These are phyloP conservation scores for Suillia variegata DNA, from an alignment of 2,888 invertebrate species.

Conservation along the genomic window DNA sequence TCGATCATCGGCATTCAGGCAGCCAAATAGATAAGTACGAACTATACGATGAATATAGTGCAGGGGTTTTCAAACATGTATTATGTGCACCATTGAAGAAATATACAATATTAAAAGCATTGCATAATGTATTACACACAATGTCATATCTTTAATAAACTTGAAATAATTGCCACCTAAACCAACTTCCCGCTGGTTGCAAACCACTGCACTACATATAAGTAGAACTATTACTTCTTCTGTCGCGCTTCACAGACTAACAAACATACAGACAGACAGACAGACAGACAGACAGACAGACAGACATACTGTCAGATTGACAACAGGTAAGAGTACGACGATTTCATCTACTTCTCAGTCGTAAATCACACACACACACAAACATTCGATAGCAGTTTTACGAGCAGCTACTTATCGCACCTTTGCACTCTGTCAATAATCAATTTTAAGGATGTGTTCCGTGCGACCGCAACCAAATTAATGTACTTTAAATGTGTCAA, in stretches of 20 bases:
- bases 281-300: constrained; percentile 11
- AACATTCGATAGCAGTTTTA: constrained; percentile 17
- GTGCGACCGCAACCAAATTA: constrained; percentile 27
- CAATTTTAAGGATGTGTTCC: constrained; percentile 29
- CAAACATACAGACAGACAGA: constrained; percentile 13
- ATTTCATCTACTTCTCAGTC: not conserved
- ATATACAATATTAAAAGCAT: no score
- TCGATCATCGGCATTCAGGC: constrained; percentile 6
- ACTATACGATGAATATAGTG: no score
- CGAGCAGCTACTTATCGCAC: constrained; percentile 34
- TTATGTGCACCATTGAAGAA: no score
- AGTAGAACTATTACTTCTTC: not conserved
- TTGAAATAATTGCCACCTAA: no score
- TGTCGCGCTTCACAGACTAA: not conserved
- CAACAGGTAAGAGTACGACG: not conserved
- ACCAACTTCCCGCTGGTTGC: no score
- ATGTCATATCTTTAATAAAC: no score
- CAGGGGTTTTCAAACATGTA: no score
- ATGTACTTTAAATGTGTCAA: constrained; percentile 29
- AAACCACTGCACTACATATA: no score
- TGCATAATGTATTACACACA: no score
- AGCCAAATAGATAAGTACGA: not conserved
- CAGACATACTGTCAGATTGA: no score
- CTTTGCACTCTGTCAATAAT: constrained; percentile 29
- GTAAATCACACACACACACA: constrained; percentile 19